A percentile compares a stretch with the other conserved stretches of the same genome.
Evolutionary conservation across 2,113 vertebrate genomes (phyloP).

Genomic region (Crocuta crocuta): DNA sequence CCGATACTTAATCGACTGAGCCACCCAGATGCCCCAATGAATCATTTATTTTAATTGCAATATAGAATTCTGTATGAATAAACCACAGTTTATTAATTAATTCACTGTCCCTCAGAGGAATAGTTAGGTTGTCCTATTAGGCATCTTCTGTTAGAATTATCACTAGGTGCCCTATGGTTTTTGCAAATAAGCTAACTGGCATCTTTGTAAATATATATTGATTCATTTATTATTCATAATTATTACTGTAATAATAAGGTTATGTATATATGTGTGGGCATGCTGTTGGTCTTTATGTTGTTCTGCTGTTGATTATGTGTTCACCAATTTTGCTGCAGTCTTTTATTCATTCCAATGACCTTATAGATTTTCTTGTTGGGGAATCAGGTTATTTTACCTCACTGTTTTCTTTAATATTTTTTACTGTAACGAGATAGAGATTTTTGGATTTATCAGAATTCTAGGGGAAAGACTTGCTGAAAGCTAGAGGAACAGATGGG

Average conservation of each 20-base stretch:
- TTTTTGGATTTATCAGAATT: constrained; percentile 27
- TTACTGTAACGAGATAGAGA: not conserved
- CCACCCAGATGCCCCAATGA: too few relatives aligned
- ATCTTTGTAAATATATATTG: not conserved
- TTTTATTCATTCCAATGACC: not conserved
- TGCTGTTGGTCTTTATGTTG: not conserved
- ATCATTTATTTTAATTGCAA: constrained; percentile 1
- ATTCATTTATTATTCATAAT: not conserved
- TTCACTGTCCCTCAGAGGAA: not conserved
- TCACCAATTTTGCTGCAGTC: not conserved
- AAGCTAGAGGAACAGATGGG: not conserved
- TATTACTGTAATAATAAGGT: not conserved
- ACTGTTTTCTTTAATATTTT: not conserved
- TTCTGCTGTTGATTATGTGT: not conserved
- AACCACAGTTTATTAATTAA: not conserved
- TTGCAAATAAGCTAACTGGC: not conserved
- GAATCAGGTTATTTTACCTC: not conserved
- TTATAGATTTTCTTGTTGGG: not conserved
- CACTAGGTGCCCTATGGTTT: not conserved
- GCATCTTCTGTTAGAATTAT: not conserved
- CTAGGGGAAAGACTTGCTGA: not conserved
- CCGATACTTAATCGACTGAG: too few relatives aligned
- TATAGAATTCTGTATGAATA: not conserved
- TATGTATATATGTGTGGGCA: not conserved
- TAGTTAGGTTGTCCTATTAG: not conserved